Evolutionary conservation across 92 coral and sea anemone species (phyloP).

Genomic region (Pocillopora grandis): DNA sequence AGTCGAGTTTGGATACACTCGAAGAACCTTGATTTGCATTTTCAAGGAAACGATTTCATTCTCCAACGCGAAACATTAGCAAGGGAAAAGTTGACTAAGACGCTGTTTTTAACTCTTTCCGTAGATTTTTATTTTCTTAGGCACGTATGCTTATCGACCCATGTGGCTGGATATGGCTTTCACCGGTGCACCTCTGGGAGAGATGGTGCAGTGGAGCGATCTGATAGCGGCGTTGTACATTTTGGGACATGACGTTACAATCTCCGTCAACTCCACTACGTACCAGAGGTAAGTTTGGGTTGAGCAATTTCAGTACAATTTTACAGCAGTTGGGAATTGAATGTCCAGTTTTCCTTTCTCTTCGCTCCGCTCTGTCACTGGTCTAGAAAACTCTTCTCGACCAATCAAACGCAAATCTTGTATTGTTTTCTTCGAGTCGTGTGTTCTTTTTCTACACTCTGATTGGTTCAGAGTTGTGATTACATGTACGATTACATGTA

Average conservation of each 20-base stretch:
- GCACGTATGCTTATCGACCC: constrained; percentile 71
- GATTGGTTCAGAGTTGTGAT: too few relatives aligned
- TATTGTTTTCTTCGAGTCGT: too few relatives aligned
- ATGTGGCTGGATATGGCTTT: constrained; percentile 53
- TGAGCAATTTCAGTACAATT: too few relatives aligned
- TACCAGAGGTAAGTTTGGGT: constrained; percentile 3
- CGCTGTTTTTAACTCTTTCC: not conserved
- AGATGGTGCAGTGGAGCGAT: constrained; percentile 95
- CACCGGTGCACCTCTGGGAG: constrained; percentile 88
- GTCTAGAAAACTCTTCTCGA: too few relatives aligned
- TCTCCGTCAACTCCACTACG: constrained; percentile 20
- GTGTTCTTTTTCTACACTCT: too few relatives aligned
- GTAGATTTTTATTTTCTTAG: constrained; percentile 78
- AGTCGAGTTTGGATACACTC: not conserved
- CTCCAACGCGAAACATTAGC: too few relatives aligned
- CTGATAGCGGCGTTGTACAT: constrained; percentile 74
- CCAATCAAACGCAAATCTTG: too few relatives aligned
- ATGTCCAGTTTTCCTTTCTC: not conserved
- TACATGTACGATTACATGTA: too few relatives aligned
- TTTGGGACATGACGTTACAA: constrained; percentile 76
- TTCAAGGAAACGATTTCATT: too few relatives aligned
- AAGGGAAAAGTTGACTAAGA: too few relatives aligned
- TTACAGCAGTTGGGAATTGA: not conserved
- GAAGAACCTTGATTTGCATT: too few relatives aligned
- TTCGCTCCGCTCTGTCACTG: not conserved